Evolutionary conservation across 2,797 vertebrate species (phyloP).

Genomic region (Acestrorhynchus altus): DNA sequence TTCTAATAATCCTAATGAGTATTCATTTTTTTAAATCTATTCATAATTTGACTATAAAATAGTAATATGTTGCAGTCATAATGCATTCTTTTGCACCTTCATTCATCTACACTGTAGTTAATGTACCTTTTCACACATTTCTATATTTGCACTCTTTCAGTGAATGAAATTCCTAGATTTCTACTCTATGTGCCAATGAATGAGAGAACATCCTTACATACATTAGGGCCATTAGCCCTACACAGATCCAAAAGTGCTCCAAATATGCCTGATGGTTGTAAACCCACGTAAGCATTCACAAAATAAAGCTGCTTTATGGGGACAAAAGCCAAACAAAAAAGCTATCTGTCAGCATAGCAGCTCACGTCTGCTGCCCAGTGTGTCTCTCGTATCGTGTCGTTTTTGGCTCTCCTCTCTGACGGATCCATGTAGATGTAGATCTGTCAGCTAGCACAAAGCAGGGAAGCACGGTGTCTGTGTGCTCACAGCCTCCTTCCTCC

Average conservation of each 20-base stretch:
- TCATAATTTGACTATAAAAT: no score
- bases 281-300: slow-evolving; percentile 15
- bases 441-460: slow-evolving; percentile 58
- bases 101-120: slow-evolving; percentile 4
- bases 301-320: neutral
- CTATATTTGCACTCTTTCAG: neutral
- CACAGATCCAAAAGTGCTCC: neutral
- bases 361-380: slow-evolving; percentile 32
- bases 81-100: no score
- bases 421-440: slow-evolving; percentile 57
- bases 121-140: neutral
- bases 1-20: no score
- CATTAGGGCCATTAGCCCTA: slow-evolving; percentile 13
- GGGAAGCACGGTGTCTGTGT: slow-evolving; percentile 63
- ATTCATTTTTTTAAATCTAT: no score
- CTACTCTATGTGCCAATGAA: neutral
- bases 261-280: neutral
- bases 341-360: slow-evolving; percentile 36
- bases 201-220: neutral
- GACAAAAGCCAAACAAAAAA: slow-evolving; percentile 26
- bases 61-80: no score
- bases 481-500: slow-evolving; percentile 71
- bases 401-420: slow-evolving; percentile 37
- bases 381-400: slow-evolving; percentile 27
- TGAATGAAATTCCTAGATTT: neutral